phyloP scores from a whole-genome alignment of 2,888 invertebrate species.

The Chirona hameri region DNA sequence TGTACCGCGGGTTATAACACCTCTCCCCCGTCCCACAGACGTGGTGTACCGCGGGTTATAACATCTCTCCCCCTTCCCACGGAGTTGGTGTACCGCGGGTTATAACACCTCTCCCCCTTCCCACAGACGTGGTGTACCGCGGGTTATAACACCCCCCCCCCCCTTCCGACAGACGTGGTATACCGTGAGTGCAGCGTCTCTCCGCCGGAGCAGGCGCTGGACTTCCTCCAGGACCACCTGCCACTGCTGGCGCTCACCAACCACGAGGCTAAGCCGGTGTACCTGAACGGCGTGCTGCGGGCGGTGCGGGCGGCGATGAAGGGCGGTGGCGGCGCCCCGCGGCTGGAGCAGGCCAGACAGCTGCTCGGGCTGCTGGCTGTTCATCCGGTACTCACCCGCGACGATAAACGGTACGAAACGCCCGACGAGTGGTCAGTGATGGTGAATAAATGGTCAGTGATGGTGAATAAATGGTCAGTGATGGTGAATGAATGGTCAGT shows the following conservation, averaged over 20 bases:
- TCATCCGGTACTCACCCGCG: background rate
- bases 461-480: too few relatives aligned
- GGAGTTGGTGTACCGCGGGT: too few relatives aligned
- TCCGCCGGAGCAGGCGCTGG: background rate
- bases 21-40: background rate
- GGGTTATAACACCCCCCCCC: background rate
- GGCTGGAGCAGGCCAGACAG: slow-evolving; percentile 13
- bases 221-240: slow-evolving; percentile 24
- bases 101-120: background rate
- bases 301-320: background rate
- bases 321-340: background rate
- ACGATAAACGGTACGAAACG: background rate
- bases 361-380: slow-evolving; percentile 28
- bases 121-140: background rate
- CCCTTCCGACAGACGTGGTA: background rate
- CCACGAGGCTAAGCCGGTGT: slow-evolving; percentile 28
- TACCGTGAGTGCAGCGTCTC: background rate
- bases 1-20: background rate
- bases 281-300: slow-evolving; percentile 7
- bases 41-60: too few relatives aligned
- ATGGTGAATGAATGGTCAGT: too few relatives aligned
- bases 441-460: too few relatives aligned
- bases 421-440: too few relatives aligned
- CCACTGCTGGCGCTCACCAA: slow-evolving; percentile 24
- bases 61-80: too few relatives aligned